Evolutionary conservation across 2,888 invertebrate genomes (phyloP), one percentile per base, ranked within the genome.

Genomic region (Caenorhabditis japonica): DNA sequence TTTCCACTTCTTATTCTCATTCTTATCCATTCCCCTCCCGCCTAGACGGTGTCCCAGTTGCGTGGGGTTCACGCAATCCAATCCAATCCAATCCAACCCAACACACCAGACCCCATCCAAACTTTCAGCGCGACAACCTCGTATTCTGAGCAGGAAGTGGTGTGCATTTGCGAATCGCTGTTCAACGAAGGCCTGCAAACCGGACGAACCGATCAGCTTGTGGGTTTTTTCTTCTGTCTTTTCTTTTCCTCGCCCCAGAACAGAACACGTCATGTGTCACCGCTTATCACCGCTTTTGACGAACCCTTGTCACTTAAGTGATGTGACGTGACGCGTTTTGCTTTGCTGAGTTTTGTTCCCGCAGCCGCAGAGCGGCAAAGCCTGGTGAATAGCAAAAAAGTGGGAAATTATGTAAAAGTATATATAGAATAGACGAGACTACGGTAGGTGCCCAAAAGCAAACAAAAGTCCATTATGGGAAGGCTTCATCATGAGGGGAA

Each of bases 151-250:
- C 73, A 75, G 39, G 79, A 81, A 56, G 64, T 81, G 25, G 47
- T 56, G n/a, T 81, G 78, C 41, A 78, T 81, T 23, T 81, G 81
- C 55, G 81, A 81, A 46, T 62, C 75, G 5, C 62, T 81, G 15
- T 81, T 81, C 70, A 73, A 69, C 58, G 81, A 81, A 68, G 79
- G 78, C 27, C 68, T 75, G 13, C 77, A 79, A 64, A 78, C 71
- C 2, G 76, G 77, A n/a, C 33, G 73, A 33, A 76, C 62, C 33
- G 79, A 81, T 41, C 73, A 72, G 56, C 49, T 81, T 60, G 81
- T 81, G 33, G 74, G 78, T 69, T 23, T 33, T 34, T 58, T 46
- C 46, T 10, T 44, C 55, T 38, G 4, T 15, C 7, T 38, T n/a
- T 43, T 25, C 52, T 53, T 53, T 38, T 39, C 27, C 52, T 53